Evolutionary conservation across 2,888 invertebrate genomes (phyloP).

Genomic region (Acheta domesticus): DNA sequence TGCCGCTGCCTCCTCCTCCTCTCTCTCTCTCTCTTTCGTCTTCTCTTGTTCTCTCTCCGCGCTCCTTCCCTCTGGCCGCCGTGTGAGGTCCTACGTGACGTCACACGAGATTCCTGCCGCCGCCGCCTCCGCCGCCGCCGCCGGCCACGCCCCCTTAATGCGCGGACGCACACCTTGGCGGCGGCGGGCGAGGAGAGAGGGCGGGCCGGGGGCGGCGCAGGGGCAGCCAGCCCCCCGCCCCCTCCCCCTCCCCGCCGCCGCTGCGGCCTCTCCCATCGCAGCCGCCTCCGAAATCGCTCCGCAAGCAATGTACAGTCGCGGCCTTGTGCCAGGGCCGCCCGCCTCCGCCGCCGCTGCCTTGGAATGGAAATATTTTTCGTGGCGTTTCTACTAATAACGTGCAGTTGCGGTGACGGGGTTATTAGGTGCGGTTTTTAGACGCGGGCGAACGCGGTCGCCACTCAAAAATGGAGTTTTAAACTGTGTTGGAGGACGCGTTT

Average conservation of each 20-base stretch:
- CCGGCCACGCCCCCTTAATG: slow-evolving; percentile 49
- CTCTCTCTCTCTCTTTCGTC: not conserved
- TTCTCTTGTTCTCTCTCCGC: not conserved
- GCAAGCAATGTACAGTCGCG: not conserved
- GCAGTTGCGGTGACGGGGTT: not conserved
- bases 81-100: slow-evolving; percentile 36
- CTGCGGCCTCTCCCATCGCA: no score
- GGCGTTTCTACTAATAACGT: not conserved
- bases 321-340: not conserved
- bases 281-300: slow-evolving; percentile 5
- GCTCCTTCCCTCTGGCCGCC: slow-evolving; percentile 20
- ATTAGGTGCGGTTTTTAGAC: not conserved
- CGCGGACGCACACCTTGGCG: slow-evolving; percentile 47
- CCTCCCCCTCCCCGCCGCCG: no score
- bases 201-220: not conserved
- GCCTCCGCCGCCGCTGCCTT: not conserved
- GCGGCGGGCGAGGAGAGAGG: not conserved
- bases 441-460: not conserved
- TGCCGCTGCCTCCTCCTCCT: no score
- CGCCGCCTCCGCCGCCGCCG: slow-evolving; percentile 18
- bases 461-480: slow-evolving; percentile 1
- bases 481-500: not conserved
- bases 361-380: not conserved
- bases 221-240: not conserved
- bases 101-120: slow-evolving; percentile 33